Base-by-base conservation (phyloP, 2,888 invertebrate species). In the Tigriopus californicus region DNA sequence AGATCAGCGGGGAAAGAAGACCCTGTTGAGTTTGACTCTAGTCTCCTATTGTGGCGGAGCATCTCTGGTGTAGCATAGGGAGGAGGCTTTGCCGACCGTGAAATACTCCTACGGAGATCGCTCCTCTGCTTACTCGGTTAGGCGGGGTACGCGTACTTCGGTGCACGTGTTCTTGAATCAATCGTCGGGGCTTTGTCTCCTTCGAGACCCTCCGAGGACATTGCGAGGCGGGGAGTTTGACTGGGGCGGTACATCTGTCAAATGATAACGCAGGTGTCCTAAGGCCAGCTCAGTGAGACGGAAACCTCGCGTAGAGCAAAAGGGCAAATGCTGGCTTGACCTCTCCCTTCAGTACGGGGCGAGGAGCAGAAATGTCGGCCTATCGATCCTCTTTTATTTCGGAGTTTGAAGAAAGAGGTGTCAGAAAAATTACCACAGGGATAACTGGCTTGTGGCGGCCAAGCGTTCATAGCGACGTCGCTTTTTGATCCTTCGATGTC, bases 401-500 rank as follows among this genome's bases (percentile, higher is more conserved):
- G 66, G 68, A 65, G 74, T 74, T 74, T 75, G 71, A 71, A 77
- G 76, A 76, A 74, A 78, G 77, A 79, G 77, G 78, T 80, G 78
- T 74, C 78, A 78, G 78, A 78, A 47, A 47, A 20, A 24, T 73
- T 73, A 72, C 72, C 71, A 73, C 70, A 71, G 72, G 70, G 70
- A 72, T 72, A 73, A 70, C 70, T 72, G 68, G 68, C 68, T 70
- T 69, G 68, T 68, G 69, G 69, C 67, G 74, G 75, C 76, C 74
- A 73, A 78, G 77, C 77, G 76, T 73, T 73, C 77, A 72, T 76
- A 78, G 77, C 76, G 77, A 79, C 77, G 77, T 78, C 73, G 77
- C 77, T 77, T 78, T 78, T 79, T 79, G 78, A 79, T 79, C 77
- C 69, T 77, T 81, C 78, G 78, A 80, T 79, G 77, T 80, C 79